A percentile compares a stretch with the other conserved stretches of the same genome.
These are phyloP conservation scores for Bemisia tabaci DNA, from an alignment of 1,140 invertebrate species.

Conservation along the genomic window DNA sequence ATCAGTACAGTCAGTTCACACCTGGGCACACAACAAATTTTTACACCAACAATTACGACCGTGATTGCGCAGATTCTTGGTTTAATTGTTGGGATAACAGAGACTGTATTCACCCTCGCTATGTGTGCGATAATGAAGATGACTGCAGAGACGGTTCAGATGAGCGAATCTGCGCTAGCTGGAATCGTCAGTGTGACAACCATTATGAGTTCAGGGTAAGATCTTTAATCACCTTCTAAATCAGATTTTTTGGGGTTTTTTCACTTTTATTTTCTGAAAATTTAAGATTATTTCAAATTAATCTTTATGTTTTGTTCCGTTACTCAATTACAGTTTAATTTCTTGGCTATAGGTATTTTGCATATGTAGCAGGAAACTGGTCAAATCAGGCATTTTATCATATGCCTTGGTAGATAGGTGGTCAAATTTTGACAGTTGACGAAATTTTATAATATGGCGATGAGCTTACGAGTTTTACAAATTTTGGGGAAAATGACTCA, in stretches of 20 bases:
- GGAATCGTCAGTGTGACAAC: conserved; percentile 18
- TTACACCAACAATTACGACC: conserved; percentile 7
- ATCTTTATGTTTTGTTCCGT: conserved; percentile 1
- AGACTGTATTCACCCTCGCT: conserved; percentile 17
- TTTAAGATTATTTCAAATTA: conserved; percentile 1
- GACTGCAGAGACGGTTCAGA: conserved; percentile 23
- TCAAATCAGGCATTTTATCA: no score
- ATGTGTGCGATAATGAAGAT: conserved; percentile 20
- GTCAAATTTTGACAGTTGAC: no score
- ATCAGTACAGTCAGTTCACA: conserved; percentile 8
- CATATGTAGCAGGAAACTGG: no score
- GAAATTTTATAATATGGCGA: no score
- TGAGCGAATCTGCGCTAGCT: conserved; percentile 19
- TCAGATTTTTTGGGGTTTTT: not conserved
- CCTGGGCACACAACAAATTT: conserved; percentile 4
- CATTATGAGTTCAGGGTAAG: conserved; percentile 20
- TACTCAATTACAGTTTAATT: no score
- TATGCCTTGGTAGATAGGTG: no score
- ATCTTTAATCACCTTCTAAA: not conserved
- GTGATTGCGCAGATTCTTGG: conserved; percentile 5
- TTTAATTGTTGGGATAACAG: conserved; percentile 19
- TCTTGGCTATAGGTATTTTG: no score
- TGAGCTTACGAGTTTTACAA: no score
- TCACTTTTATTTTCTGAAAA: conserved; percentile 5
- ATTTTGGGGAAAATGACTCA: no score